Percentiles rank a stretch among this genome's conserved stretches.
Evolutionary conservation across 2,888 invertebrate species (phyloP).

Genomic region (Cordylochernes scorpioides): DNA sequence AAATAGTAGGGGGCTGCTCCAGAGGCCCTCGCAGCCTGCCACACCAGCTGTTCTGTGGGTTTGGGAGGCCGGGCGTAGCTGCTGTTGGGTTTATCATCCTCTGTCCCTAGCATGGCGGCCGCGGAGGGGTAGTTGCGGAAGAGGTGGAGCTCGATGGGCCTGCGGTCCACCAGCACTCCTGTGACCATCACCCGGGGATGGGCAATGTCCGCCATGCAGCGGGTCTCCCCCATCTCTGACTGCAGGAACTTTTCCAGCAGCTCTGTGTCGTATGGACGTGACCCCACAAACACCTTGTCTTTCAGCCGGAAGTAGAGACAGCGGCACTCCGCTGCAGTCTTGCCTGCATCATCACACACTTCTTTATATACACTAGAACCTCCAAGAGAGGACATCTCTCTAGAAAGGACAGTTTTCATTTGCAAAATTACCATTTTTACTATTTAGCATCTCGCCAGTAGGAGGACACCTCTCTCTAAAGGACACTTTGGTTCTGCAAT

Average conservation of each 20-base stretch:
- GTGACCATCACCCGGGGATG: conserved; percentile 41
- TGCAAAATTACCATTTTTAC: no score
- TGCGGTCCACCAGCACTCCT: conserved; percentile 61
- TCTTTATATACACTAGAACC: no score
- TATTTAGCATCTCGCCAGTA: no score
- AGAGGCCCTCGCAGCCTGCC: conserved; percentile 78
- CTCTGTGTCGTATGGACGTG: conserved; percentile 64
- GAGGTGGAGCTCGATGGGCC: conserved; percentile 73
- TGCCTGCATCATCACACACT: conserved; percentile 6
- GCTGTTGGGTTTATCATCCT: conserved; percentile 18
- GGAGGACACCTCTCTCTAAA: no score
- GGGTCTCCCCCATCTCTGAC: conserved; percentile 54
- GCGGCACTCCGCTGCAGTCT: conserved; percentile 48
- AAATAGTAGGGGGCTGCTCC: conserved; percentile 97
- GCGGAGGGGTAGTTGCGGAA: conserved; percentile 69
- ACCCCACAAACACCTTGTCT: conserved; percentile 71
- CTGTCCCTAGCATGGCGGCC: conserved; percentile 35
- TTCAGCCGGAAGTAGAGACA: conserved; percentile 79
- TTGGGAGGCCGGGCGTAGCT: conserved; percentile 12
- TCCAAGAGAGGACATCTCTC: no score
- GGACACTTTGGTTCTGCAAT: no score
- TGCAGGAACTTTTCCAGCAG: conserved; percentile 60
- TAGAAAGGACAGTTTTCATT: no score
- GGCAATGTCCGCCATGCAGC: conserved; percentile 59
- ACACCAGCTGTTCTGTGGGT: conserved; percentile 38